Percentiles rank a stretch among this genome's conserved stretches.
These are phyloP conservation scores for Catalaphyllia jardinei DNA, from an alignment of 64 coral and sea anemone genomes.

Conservation along the genomic window DNA sequence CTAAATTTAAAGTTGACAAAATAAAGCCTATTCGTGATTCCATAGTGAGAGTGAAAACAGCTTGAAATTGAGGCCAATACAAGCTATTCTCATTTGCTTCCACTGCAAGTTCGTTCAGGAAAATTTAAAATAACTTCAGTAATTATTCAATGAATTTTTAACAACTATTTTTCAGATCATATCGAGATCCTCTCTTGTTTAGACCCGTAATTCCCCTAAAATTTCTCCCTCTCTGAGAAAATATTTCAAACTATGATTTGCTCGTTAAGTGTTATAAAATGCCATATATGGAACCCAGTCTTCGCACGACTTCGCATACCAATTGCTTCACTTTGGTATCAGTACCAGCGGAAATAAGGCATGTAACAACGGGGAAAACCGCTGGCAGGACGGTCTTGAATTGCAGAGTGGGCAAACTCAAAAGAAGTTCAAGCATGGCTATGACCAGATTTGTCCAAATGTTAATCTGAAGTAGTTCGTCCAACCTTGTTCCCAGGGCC, in stretches of 20 bases:
- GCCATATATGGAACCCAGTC: constrained; percentile 94
- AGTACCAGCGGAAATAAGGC: constrained; percentile 73
- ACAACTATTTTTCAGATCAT: too few relatives aligned
- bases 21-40: not conserved
- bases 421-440: constrained; percentile 84
- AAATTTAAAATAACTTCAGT: too few relatives aligned
- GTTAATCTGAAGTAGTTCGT: constrained; percentile 87
- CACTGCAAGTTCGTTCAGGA: too few relatives aligned
- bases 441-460: constrained; percentile 92
- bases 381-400: constrained; percentile 97
- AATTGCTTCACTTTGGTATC: constrained; percentile 91
- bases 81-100: not conserved
- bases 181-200: not conserved
- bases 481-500: too few relatives aligned
- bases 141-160: too few relatives aligned
- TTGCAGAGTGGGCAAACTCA: constrained; percentile 89
- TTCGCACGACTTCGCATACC: constrained; percentile 81
- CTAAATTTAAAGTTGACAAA: not conserved
- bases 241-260: not conserved
- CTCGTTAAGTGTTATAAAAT: constrained; percentile 56
- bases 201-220: not conserved
- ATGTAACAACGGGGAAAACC: constrained; percentile 93
- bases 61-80: not conserved
- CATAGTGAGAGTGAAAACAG: not conserved
- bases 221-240: not conserved